Evolutionary conservation across 2,113 vertebrate genomes (phyloP), one percentile per base, ranked within the genome.

Genomic region (Hippolais icterina): DNA sequence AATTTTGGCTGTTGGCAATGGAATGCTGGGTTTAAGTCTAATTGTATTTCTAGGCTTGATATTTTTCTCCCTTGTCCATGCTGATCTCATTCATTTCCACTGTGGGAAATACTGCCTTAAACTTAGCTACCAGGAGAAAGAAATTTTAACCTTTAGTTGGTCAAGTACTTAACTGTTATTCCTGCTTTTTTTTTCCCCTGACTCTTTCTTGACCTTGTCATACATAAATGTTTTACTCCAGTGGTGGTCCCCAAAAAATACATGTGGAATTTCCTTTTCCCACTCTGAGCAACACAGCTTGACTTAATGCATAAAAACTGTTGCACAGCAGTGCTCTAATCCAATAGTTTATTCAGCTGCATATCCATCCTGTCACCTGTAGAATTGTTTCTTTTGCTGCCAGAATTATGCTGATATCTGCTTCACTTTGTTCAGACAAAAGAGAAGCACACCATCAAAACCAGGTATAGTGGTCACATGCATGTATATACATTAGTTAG

Each of bases 141-240:
- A 27, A 72, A 19, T 70, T 82, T 93, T 82, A 88, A 52, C 17
- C 27, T 72, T 94, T 94, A 88, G 61, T 61, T 91, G 80, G 21
- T 85, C 86, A 89, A 92, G 71, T 76, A 92, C 53, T 66, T 53
- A 35, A 23, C 19, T 87, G 61, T 72, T 92, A 86, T 83, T 95
- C 25, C 52, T 87, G 56, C 15, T 94, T 97, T 94, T 85, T 63
- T 92, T 96, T 93, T 74, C 1, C 15, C 57, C 84, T 96, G 91
- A 96, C 95, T 97, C 44, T 92, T 95, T 42, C 47, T 93, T 97
- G 97, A 98, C 97, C 94, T 96, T 89, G 50, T 93, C 88, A 84
- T 95, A 83, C 92, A 80, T 95, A 97, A 97, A 89, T 87, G 70
- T 90, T 97, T 95, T 87, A 74, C 86, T 86, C 74, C 81, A 88